Base-by-base conservation (phyloP, 2,113 vertebrate species). In the Sander lucioperca region DNA sequence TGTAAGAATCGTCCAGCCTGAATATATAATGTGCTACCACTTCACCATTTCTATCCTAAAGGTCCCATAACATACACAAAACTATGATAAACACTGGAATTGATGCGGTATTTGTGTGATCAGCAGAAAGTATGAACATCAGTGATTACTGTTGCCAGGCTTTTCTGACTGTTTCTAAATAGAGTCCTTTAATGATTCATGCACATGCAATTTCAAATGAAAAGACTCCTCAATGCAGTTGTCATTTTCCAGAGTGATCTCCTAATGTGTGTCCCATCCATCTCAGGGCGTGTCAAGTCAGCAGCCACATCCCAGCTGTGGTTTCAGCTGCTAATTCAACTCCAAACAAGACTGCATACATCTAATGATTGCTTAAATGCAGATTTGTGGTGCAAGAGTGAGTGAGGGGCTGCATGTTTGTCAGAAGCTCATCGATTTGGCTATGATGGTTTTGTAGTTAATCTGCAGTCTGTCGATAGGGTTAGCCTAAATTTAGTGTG, bases 241-340 rank as follows among this genome's bases (percentile, higher is more conserved):
- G 79, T 85, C 67, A 14, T 69, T 68, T 67, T 77, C 43, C 53
- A 33, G 15, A 57, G 68, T 5, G 19, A 56, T 39, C 14, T 70
- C 30, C 43, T 19, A 48, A 45, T 64, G 54, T 39, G 15, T 23
- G 64, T 45, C 25, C 36, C 39, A 0, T 67, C 61, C 33, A 21
- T 53, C 43, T 61, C 30, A 4, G 74, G 81, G 84, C 19, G 84
- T 79, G 88, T 74, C 71, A 1, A 27, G 54, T 80, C 36, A 68
- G 62, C 61, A 63, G 76, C 63, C 64, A 25, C 71, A 59, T 64
- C 72, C 71, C 79, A 16, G 64, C 69, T 63, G 68, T 54, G 43
- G 43, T 61, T 63, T 72, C 78, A 82, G 78, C 82, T 79, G 82
- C 71, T 68, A 5, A 73, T 48, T 77, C n/a, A 12, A 19, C 62